Base-by-base conservation (phyloP, 2,113 vertebrate species). In the Columba janthina region DNA sequence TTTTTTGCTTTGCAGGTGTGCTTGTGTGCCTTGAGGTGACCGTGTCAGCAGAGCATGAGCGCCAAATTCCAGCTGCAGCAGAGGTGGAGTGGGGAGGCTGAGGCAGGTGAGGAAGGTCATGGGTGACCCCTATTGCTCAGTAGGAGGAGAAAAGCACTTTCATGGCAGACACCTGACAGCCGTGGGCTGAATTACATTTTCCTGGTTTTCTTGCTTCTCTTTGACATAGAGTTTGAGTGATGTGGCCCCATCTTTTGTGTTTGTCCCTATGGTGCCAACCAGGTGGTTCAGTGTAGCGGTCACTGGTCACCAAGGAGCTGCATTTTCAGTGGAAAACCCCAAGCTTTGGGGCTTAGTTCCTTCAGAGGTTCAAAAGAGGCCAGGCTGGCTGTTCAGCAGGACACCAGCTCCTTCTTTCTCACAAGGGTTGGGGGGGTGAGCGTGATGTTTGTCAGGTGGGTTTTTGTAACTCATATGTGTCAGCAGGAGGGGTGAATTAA, bases 41-140 rank as follows among this genome's bases (percentile, higher is more conserved):
- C 20, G 44, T 15, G 12, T 6, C 42, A 20, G 26, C 60, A 34
- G 21, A 1, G 5, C 53, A 6, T 0, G 0, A 56, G 40, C 26
- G 65, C 32, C 20, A 2, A 24, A 6, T 26, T 73, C 51, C 64
- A 61, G 62, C 31, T 9, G 18, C 64, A 42, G 57, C 50, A 75
- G 79, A 65, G 21, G 25, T 48, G 61, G 3, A 1, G 29, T 0
- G 0, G 42, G 60, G 53, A 82, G 61, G 44, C 54, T 1, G 5
- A 73, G 54, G 61, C 8, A 12, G 32, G 24, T 20, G 36, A 60
- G 9, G n/a, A 57, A 53, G 36, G 24, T 7, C 40, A 12, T 10
- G 31, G 32, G 53, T 51, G 53, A 61, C 22, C 19, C 38, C 46
- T 9, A 9, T n/a, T 3, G 3, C 58, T 48, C 40, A 61, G 31